Evolutionary conservation across 1,140 invertebrate genomes (phyloP).

Genomic region (Adelges cooleyi): DNA sequence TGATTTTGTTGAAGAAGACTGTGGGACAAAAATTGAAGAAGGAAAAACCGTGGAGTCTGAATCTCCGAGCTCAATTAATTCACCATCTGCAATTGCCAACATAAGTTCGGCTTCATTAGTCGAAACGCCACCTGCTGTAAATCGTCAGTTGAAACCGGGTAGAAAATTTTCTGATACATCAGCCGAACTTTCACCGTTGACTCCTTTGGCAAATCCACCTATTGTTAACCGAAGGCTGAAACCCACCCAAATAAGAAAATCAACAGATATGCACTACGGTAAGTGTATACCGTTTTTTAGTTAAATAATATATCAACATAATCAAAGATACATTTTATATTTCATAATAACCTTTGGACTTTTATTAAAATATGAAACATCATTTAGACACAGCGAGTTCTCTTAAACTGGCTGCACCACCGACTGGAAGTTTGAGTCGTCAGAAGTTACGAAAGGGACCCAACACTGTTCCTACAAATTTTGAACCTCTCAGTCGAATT

Average conservation of each 20-base stretch:
- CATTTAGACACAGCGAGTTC: conserved; percentile 16
- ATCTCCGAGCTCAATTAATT: conserved; percentile 45
- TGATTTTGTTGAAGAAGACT: conserved; percentile 39
- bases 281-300: conserved; percentile 2
- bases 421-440: conserved; percentile 31
- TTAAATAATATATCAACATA: too few species aligned
- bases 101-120: conserved; percentile 34
- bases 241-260: conserved; percentile 33
- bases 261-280: conserved; percentile 8
- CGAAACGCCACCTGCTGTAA: conserved; percentile 54
- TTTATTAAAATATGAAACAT: not conserved
- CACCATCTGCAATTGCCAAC: conserved; percentile 30
- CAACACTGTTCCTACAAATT: conserved; percentile 35
- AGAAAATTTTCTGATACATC: conserved; percentile 45
- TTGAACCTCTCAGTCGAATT: conserved; percentile 8
- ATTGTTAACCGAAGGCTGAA: conserved; percentile 46
- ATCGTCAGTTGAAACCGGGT: conserved; percentile 66
- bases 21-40: conserved; percentile 21
- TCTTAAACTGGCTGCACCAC: conserved; percentile 34
- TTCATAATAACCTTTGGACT: not conserved
- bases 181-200: conserved; percentile 36
- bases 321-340: not conserved
- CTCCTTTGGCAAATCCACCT: conserved; percentile 39
- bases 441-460: conserved; percentile 36
- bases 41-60: conserved; percentile 38